Conservation (phyloP, 2,797 vertebrate species). For the Delichon dasypus region DNA sequence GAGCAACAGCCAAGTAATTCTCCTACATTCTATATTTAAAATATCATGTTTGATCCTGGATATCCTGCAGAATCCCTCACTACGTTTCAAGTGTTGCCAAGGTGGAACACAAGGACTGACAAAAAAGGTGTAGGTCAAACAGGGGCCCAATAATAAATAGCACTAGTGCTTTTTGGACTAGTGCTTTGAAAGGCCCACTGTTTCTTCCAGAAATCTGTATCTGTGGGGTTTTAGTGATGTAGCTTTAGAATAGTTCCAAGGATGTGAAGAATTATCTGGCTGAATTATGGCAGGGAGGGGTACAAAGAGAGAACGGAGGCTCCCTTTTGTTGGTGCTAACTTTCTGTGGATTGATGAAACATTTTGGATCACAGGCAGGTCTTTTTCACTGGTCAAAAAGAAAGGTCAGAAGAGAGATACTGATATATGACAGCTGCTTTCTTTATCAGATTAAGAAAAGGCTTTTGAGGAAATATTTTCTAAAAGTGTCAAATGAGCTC, state of each 20-base stretch:
- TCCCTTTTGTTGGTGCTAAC: neutral
- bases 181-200: neutral
- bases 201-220: neutral
- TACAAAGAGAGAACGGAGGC: neutral
- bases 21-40: slow-evolving; percentile 35
- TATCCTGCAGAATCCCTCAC: slow-evolving; percentile 25
- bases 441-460: neutral
- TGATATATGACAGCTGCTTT: neutral
- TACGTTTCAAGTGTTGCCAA: slow-evolving; percentile 54
- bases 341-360: neutral
- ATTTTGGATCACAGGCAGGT: neutral
- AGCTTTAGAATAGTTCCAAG: neutral
- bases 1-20: neutral
- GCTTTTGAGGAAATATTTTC: neutral
- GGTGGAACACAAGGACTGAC: neutral
- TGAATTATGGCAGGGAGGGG: neutral
- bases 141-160: neutral
- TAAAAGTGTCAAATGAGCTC: neutral
- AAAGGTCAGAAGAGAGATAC: neutral
- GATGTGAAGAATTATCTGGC: neutral
- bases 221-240: neutral
- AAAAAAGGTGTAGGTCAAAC: neutral
- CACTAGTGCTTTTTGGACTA: neutral
- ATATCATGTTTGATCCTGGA: slow-evolving; percentile 4
- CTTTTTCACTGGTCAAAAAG: neutral